Percentiles rank a stretch among this genome's conserved stretches.
Conservation (phyloP, 2,113 vertebrate species). For the Varanus komodoensis region DNA sequence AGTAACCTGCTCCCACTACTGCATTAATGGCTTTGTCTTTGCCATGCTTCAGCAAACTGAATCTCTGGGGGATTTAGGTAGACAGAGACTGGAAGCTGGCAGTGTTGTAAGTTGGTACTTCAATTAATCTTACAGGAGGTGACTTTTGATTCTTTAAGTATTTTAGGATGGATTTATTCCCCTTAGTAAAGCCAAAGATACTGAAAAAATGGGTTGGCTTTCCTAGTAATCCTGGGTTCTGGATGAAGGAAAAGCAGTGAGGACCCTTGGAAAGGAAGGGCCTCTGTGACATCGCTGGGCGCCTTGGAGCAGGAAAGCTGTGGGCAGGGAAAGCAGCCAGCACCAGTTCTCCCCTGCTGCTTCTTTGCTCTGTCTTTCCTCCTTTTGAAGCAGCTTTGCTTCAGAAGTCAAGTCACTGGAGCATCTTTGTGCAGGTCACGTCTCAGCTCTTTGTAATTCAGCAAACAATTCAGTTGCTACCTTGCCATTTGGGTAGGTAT, state of each 20-base stretch:
- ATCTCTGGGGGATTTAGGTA: too few relatives aligned
- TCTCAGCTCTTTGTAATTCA: not conserved
- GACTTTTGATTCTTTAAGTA: too few relatives aligned
- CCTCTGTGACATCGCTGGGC: not conserved
- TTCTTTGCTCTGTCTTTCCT: not conserved
- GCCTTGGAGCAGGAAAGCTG: not conserved
- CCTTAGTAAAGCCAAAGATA: too few relatives aligned
- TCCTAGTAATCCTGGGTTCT: not conserved
- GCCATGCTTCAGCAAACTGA: too few relatives aligned
- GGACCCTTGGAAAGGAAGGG: not conserved
- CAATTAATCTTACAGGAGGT: not conserved
- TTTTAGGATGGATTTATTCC: too few relatives aligned
- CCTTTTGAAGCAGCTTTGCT: not conserved
- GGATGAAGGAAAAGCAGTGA: not conserved
- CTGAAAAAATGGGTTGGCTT: too few relatives aligned
- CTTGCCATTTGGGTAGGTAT: not conserved
- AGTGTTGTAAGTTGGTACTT: not conserved
- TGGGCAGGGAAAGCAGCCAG: not conserved
- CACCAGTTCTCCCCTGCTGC: too few relatives aligned
- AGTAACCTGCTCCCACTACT: not conserved
- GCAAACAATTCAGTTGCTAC: not conserved
- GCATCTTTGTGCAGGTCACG: too few relatives aligned
- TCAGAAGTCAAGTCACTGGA: not conserved
- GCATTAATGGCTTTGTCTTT: not conserved
- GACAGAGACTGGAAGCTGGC: too few relatives aligned